These are phyloP conservation scores for Agapostemon virescens DNA, from an alignment of 2,888 invertebrate species.

Conservation along the genomic window DNA sequence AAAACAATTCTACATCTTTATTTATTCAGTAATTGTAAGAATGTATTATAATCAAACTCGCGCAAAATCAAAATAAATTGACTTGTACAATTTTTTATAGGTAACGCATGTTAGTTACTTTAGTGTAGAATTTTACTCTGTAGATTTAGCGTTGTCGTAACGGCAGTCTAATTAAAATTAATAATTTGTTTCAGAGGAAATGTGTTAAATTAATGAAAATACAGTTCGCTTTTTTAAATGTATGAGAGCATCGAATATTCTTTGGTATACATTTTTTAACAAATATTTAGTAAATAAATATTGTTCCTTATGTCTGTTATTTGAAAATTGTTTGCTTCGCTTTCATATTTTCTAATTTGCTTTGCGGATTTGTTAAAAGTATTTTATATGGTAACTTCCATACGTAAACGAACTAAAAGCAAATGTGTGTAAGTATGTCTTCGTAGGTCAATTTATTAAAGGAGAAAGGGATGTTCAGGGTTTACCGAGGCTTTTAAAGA, in stretches of 20 bases:
- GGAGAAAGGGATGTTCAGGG: not conserved
- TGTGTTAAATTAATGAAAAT: not conserved
- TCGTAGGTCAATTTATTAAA: not conserved
- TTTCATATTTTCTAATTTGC: not conserved
- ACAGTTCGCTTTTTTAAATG: too few species aligned
- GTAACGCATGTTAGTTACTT: too few species aligned
- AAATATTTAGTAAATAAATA: not conserved
- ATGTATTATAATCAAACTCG: too few species aligned
- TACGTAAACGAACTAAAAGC: not conserved
- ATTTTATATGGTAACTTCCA: not conserved
- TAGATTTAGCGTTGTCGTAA: too few species aligned
- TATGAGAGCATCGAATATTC: not conserved
- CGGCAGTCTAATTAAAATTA: not conserved
- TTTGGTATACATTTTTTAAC: not conserved
- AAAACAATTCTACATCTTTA: too few species aligned
- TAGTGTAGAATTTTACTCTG: too few species aligned
- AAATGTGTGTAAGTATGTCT: not conserved
- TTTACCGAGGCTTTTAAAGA: not conserved
- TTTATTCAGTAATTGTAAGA: too few species aligned
- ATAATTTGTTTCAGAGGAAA: not conserved
- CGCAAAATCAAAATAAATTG: too few species aligned
- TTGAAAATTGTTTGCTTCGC: not conserved
- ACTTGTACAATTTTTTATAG: too few species aligned
- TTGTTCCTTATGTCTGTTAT: not conserved
- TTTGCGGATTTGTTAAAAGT: not conserved